Evolutionary conservation across 1,140 invertebrate species (phyloP), one percentile per base, ranked within the genome.

Genomic region (Potamilus streckersoni): DNA sequence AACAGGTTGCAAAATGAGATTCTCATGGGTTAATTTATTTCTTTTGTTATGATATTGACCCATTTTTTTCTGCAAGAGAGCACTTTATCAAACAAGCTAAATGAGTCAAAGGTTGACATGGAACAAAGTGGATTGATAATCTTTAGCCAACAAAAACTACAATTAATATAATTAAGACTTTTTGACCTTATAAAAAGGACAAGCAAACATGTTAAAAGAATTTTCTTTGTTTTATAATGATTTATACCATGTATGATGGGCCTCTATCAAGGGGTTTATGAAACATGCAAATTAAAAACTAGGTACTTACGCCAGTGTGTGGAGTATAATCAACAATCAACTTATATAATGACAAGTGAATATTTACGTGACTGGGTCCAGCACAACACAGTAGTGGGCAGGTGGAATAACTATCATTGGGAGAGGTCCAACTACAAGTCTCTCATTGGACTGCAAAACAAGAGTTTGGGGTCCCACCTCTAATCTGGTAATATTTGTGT

Each of bases 361-460:
- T 23, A 78, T 76, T 75, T 79, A 84, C 76, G 83, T 82, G n/a
- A 91, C 83, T 61, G 91, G 91, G 79, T 91, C 87, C 16, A 80
- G 70, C n/a, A 91, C 85, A 14, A 87, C 71, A 80, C 90, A 91
- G 76, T 89, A 91, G 74, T 88, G 85, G 20, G 85, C 84, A 20
- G 91, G 91, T 60, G 90, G 89, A 15, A 92, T 79, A 38, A 89
- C 84, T 12, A 91, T 82, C 90, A 91, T 91, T n/a, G 85, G 82
- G 2, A 84, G 71, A 63, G 83, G 82, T 72, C 83, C 84, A 74
- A 76, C 69, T 59, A 85, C 84, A 55, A 87, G 31, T 38, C 67
- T 73, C 75, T 91, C 91, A 87, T 91, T 88, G 49, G 89, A 87
- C 79, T 90, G 83, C 57, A 90, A 78, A 49, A 89, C 82, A 68